phyloP scores from a whole-genome alignment of 2,113 vertebrate genomes.

The Thalassoma bifasciatum region DNA sequence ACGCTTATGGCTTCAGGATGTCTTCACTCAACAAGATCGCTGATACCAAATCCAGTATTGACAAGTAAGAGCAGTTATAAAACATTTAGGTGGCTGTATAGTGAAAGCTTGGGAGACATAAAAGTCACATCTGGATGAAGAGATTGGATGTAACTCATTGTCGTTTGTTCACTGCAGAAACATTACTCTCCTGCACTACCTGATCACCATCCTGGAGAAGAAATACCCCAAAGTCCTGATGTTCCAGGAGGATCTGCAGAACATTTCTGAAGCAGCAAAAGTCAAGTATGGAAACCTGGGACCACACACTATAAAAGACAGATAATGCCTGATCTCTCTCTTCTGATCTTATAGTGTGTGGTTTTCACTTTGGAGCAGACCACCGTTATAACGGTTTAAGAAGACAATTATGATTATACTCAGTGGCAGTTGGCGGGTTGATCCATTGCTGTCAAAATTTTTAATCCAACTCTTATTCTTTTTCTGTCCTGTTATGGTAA shows the following conservation, averaged over 20 bases:
- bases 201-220: slow-evolving; percentile 97
- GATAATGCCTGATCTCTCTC: no score
- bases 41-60: slow-evolving; percentile 98
- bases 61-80: slow-evolving; percentile 89
- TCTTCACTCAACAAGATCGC: slow-evolving; percentile 99
- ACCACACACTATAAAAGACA: no score
- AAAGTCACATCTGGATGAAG: slow-evolving; percentile 43
- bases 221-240: slow-evolving; percentile 96
- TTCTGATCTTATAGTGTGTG: no score
- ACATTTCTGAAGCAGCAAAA: slow-evolving; percentile 93
- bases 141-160: slow-evolving; percentile 2
- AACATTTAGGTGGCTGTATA: not conserved
- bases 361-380: no score
- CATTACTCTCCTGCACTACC: slow-evolving; percentile 97
- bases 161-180: slow-evolving; percentile 83
- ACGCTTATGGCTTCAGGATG: slow-evolving; percentile 96
- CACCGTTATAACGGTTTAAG: no score
- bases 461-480: no score
- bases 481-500: no score
- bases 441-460: no score
- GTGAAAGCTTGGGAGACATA: not conserved
- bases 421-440: no score
- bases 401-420: no score
- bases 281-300: slow-evolving; percentile 87
- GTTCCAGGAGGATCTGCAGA: slow-evolving; percentile 91